Percentiles rank a stretch among this genome's conserved stretches.
Evolutionary conservation across 2,113 vertebrate genomes (phyloP).

Genomic region (Acrocephalus arundinaceus): DNA sequence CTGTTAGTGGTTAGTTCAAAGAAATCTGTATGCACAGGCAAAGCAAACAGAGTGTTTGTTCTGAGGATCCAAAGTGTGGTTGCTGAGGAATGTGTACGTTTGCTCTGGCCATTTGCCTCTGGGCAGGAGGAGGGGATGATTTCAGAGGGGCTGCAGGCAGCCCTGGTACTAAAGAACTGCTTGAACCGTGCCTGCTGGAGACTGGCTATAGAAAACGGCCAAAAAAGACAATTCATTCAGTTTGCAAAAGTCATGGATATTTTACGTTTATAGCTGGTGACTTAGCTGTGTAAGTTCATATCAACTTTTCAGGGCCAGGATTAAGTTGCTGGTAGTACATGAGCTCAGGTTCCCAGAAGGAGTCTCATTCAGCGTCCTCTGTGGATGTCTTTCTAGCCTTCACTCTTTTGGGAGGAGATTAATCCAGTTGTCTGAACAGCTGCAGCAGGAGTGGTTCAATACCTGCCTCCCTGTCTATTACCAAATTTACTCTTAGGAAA

Average conservation of each 20-base stretch:
- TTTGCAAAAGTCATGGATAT: not conserved
- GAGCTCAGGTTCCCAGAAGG: not conserved
- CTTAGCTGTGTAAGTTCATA: not conserved
- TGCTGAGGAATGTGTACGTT: not conserved
- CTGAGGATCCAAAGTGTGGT: not conserved
- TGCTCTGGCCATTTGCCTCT: not conserved
- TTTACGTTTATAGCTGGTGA: not conserved
- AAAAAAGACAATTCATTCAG: not conserved
- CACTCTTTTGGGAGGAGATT: not conserved
- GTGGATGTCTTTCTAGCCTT: not conserved
- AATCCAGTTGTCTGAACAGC: not conserved
- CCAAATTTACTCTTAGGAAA: not conserved
- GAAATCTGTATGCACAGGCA: not conserved
- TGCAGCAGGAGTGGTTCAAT: not conserved
- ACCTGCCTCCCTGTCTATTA: not conserved
- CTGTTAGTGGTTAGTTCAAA: not conserved
- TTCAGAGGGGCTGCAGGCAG: not conserved
- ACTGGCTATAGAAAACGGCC: not conserved
- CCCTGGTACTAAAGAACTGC: not conserved
- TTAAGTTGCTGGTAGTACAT: not conserved
- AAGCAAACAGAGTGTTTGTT: not conserved
- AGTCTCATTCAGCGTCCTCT: accelerated
- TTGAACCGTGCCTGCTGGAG: not conserved
- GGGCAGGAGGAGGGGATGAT: not conserved
- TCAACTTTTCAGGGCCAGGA: not conserved